Percentiles rank a stretch among this genome's conserved stretches.
Conservation (phyloP, 2,113 vertebrate species). For the Aythya baeri region DNA sequence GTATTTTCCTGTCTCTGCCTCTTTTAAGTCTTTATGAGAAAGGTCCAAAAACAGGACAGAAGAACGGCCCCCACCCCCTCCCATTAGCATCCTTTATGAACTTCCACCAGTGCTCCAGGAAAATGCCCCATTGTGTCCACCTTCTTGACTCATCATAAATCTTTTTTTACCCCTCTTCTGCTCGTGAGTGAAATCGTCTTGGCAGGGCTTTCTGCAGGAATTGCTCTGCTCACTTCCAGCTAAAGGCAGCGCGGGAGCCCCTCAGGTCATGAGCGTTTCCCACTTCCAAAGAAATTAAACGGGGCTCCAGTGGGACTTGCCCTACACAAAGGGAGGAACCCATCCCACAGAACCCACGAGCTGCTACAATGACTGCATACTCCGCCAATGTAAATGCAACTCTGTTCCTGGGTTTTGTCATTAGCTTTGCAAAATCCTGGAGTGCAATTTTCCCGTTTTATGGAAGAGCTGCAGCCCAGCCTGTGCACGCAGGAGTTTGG, state of each 20-base stretch:
- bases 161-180: background rate
- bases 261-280: background rate
- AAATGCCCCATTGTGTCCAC: constrained; percentile 19
- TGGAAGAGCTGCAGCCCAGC: background rate
- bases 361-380: background rate
- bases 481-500: background rate
- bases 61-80: background rate
- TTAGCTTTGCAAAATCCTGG: background rate
- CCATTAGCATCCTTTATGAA: background rate
- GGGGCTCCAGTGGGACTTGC: background rate
- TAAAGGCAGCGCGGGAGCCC: background rate
- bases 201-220: constrained; percentile 14
- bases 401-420: background rate
- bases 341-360: background rate
- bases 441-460: background rate
- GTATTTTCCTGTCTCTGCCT: constrained; percentile 25
- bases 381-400: background rate
- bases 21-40: background rate
- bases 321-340: constrained; percentile 61
- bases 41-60: background rate
- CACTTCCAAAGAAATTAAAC: constrained; percentile 17
- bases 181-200: background rate
- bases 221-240: constrained; percentile 24
- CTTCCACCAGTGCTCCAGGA: background rate
- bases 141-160: background rate